These are phyloP conservation scores for Chaenodraco wilsoni DNA, from an alignment of 2,797 vertebrate genomes.

Conservation along the genomic window DNA sequence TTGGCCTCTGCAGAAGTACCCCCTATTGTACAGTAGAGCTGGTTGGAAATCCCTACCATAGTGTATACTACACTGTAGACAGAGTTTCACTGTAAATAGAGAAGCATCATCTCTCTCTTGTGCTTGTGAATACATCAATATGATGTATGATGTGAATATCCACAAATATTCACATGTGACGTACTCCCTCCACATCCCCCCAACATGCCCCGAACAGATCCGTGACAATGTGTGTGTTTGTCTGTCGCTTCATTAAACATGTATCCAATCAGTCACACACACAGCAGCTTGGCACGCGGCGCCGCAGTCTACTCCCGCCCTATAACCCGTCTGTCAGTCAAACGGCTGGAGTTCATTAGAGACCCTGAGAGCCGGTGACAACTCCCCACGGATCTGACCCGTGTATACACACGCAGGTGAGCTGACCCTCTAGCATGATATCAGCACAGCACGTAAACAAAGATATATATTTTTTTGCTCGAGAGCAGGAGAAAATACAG, in stretches of 20 bases:
- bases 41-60: not conserved
- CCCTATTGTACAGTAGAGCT: not conserved
- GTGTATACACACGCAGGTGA: slow-evolving; percentile 69
- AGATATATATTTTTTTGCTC: slow-evolving; percentile 41
- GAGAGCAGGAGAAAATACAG: slow-evolving; percentile 25
- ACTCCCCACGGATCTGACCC: slow-evolving; percentile 71
- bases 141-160: no score
- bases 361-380: slow-evolving; percentile 71
- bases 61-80: not conserved
- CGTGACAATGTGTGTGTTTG: slow-evolving; percentile 38
- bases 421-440: slow-evolving; percentile 62
- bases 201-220: slow-evolving; percentile 46
- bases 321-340: slow-evolving; percentile 75
- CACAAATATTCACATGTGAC: slow-evolving; percentile 48
- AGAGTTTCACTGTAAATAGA: slow-evolving; percentile 28
- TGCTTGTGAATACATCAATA: slow-evolving; percentile 22
- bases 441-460: slow-evolving; percentile 47
- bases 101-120: not conserved
- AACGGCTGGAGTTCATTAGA: slow-evolving; percentile 76
- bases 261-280: slow-evolving; percentile 75
- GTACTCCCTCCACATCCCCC: slow-evolving; percentile 17
- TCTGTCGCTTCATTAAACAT: slow-evolving; percentile 70
- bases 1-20: not conserved
- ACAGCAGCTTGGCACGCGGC: slow-evolving; percentile 46
- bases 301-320: slow-evolving; percentile 58